Evolutionary conservation across 2,113 vertebrate genomes (phyloP), one percentile per base, ranked within the genome.

Genomic region (Salvelinus alpinus): DNA sequence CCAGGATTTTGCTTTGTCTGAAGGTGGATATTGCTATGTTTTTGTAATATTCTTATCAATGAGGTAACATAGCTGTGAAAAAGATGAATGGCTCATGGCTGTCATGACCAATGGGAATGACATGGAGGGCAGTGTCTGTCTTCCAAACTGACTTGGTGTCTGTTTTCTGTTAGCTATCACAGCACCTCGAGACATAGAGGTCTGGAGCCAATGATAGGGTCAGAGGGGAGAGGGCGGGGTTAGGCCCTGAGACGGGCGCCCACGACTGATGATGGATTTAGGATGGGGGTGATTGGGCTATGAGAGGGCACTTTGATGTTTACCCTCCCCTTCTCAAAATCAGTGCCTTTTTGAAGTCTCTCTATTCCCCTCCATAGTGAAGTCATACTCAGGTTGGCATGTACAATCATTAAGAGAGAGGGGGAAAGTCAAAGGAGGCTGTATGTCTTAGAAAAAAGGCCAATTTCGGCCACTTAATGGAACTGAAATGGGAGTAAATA

Each of bases 281-380:
- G 64, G 64, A 31, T 24, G 51, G 24, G n/a, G n/a, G 4, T 29
- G 13, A 24, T 7, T n/a, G 73, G 68, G 8, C 34, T 27, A 83
- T 78, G 83, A 82, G 78, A 81, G 85, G 80, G 74, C 78, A 86
- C 92, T 94, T 94, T 94, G 90, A 93, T 92, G 87, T 92, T 74
- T 12, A 8, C 64, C 48, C 74, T 47, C 74, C 48, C 84, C 82
- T 68, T 38, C 18, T n/a, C 78, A 86, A 84, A 92, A 89, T 90
- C 78, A 83, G 81, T 91, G 84, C 86, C 70, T 66, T 75, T 88
- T 88, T 91, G 83, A 92, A 87, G 88, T 78, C 57, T 64, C 59
- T 65, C 38, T 29, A 91, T 94, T 44, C 38, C 38, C 34, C 68
- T n/a, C 70, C 69, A 70, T 13, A 44, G 13, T 34, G 11, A 38